Conservation (phyloP, 2,888 invertebrate genomes). For the Venusia cambrica region DNA sequence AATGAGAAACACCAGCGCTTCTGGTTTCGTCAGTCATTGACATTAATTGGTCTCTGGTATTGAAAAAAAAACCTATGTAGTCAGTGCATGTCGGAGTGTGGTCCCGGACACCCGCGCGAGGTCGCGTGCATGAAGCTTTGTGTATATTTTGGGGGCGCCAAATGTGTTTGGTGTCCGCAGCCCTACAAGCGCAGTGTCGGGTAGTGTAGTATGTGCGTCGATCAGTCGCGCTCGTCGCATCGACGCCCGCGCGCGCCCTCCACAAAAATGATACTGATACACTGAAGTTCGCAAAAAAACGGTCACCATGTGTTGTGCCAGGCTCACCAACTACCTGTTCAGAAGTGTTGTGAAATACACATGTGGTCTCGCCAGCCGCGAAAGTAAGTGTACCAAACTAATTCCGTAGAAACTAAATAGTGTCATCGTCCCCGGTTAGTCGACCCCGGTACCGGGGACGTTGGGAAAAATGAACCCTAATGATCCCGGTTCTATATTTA, state of each 20-base stretch:
- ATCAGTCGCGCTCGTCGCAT: conserved; percentile 46
- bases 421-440: too few species aligned
- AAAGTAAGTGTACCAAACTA: conserved; percentile 60
- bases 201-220: conserved; percentile 68
- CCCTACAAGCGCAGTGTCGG: conserved; percentile 39
- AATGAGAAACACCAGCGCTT: conserved; percentile 53
- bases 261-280: conserved; percentile 62
- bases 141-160: conserved; percentile 55
- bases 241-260: conserved; percentile 39
- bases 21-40: conserved; percentile 68
- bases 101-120: conserved; percentile 44
- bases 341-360: conserved; percentile 75
- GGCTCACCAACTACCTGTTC: conserved; percentile 68
- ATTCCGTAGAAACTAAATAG: too few species aligned
- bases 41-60: conserved; percentile 63
- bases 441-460: too few species aligned
- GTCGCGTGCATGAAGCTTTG: conserved; percentile 42
- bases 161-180: conserved; percentile 38
- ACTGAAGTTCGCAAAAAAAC: conserved; percentile 49
- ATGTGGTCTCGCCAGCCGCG: conserved; percentile 71
- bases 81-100: conserved; percentile 62
- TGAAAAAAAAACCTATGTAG: conserved; percentile 61
- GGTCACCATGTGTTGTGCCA: conserved; percentile 70
- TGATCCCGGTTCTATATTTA: conserved; percentile 44
- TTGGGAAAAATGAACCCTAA: conserved; percentile 11